Evolutionary conservation across 2,113 vertebrate genomes (phyloP), one percentile per base, ranked within the genome.

Genomic region (Psilopsiagon aymara): DNA sequence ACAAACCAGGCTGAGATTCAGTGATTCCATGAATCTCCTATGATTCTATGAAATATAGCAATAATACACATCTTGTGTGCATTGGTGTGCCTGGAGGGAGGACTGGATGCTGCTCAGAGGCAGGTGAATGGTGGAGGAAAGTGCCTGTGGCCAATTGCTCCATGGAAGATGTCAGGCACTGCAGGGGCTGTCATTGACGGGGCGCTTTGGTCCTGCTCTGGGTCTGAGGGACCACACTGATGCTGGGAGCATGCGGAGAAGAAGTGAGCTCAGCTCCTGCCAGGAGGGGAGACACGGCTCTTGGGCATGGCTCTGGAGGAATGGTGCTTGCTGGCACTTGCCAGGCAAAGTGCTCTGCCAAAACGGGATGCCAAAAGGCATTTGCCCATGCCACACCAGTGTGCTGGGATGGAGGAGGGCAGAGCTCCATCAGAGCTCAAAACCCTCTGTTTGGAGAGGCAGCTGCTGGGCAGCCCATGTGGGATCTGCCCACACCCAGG

Each of bases 111-210:
- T 52, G 79, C 75, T 24, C 9, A 15, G 66, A 5, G 55, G 23
- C 71, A 53, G 47, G 49, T 31, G 76, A 51, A 7, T 4, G 68
- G 13, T 16, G 77, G 59, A 60, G 46, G 33, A 17, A 28, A 6
- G 46, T 7, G 13, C n/a, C 44, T 43, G 51, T 4, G 44, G 44
- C 13, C 28, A 12, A 55, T n/a, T 21, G 31, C 23, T 23, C 44
- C 0, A 0, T 17, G 60, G 59, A 46, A 37, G 9, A 24, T 33
- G 64, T 87, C 27, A n/a, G 39, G 20, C 4, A 2, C 19, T 2
- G 0, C 59, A 46, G 53, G 10, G 9, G 13, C 17, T 73, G 60
- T 35, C 28, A 3, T 47, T 43, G 46, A 7, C 2, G 3, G 14
- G 37, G 68, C 64, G 24, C 35, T 46, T 76, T 33, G 67, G 53